Percentiles rank a stretch among this genome's conserved stretches.
Conservation (phyloP, 2,888 invertebrate genomes). For the Prenolepis imparis region DNA sequence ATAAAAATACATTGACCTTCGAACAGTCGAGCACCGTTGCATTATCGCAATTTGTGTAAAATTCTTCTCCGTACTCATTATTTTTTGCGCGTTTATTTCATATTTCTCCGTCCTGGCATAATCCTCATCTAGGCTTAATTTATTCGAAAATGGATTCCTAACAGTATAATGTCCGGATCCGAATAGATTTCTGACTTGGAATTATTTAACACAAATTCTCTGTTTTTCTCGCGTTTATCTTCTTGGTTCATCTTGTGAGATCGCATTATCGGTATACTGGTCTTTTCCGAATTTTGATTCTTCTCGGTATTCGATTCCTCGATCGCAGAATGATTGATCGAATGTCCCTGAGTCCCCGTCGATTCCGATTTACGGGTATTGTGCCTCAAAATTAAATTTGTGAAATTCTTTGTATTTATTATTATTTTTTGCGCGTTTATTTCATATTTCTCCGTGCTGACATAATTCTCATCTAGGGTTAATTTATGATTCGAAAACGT, state of each 20-base stretch:
- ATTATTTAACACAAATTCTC: not conserved
- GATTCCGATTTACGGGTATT: no score
- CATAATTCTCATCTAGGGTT: conserved; percentile 65
- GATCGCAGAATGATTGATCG: conserved; percentile 78
- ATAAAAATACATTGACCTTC: conserved; percentile 37
- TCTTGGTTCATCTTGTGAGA: conserved; percentile 74
- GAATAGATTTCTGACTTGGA: conserved; percentile 16
- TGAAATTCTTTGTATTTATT: no score
- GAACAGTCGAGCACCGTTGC: conserved; percentile 37
- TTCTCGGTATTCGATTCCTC: conserved; percentile 72
- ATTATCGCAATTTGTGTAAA: conserved; percentile 45
- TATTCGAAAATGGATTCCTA: conserved; percentile 54
- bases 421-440: no score
- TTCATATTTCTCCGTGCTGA: no score
- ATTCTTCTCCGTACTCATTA: conserved; percentile 56
- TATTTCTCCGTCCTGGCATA: conserved; percentile 68
- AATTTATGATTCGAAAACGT: conserved; percentile 63
- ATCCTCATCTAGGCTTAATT: conserved; percentile 63
- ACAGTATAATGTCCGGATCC: not conserved
- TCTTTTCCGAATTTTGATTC: conserved; percentile 53
- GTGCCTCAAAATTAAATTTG: no score
- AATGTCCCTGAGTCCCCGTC: no score
- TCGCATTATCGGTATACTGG: conserved; percentile 59
- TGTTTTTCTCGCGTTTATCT: conserved; percentile 43
- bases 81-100: conserved; percentile 64